Evolutionary conservation across 1,140 invertebrate species (phyloP), one percentile per base, ranked within the genome.

Genomic region (Zaprionus lachaisei): DNA sequence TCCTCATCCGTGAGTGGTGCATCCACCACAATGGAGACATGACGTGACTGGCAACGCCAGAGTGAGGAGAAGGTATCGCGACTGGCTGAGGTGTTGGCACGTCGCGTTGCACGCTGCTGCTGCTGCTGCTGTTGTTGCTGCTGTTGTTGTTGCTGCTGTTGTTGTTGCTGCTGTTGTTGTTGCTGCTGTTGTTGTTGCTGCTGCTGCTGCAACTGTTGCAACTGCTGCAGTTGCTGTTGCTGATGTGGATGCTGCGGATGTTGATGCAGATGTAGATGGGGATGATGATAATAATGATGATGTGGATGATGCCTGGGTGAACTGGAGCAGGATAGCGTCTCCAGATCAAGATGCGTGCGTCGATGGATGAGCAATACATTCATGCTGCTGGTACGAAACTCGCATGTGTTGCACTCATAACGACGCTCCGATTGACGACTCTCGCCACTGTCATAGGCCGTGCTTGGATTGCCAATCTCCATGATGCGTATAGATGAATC

Each of bases 21-120:
- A 24, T 89, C 84, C 22, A 87, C 81, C 57, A 84, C 62, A 9
- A 87, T 87, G 54, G 84, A 87, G 1, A 89, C 83, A 47, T 84
- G 84, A 0, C 83, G 77, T 17, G 83, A 83, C 1, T 75, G 77
- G 11, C 84, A 83, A 24, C 83, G 83, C 62, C 62, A 77, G 20
- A 72, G 28, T 3, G 56, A 61, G 1, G 44, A 31, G 9, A n/a
- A 14, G 0, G 61, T 34, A 0, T 60, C 73, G 2, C 67, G 54
- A 14, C 51, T 61, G 4, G n/a, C 31, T 5, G 73, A 63, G 1
- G 84, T 89, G 34, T 83, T 67, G 12, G 71, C 71, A 7, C 77
- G 65, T 3, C 83, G 58, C 0, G 72, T 28, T 0, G 77, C 72
- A 7, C 83, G 68, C 15, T 57, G 61, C 4, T 70, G 22, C 0